These are phyloP conservation scores for Drosophila tsacasi DNA, from an alignment of 1,140 invertebrate genomes.

Conservation along the genomic window DNA sequence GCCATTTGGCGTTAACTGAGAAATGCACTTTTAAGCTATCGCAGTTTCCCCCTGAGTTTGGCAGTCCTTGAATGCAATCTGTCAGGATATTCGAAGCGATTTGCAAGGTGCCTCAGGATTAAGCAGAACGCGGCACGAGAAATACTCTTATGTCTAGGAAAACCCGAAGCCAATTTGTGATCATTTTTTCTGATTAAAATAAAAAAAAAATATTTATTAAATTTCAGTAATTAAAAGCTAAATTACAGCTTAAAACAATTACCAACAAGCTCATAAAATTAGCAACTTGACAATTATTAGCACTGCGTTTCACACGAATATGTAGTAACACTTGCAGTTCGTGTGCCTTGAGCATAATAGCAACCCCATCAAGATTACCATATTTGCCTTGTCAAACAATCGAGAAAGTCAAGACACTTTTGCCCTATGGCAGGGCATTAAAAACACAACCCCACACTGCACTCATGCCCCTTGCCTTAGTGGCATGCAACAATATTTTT, in stretches of 20 bases:
- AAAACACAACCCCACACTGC: slow-evolving; percentile 19
- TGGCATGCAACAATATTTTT: slow-evolving; percentile 46
- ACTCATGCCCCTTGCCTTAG: background rate
- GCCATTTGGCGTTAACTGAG: slow-evolving; percentile 76
- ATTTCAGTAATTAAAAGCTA: slow-evolving; percentile 2
- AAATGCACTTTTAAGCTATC: slow-evolving; percentile 79
- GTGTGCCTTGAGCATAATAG: background rate
- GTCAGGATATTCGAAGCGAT: slow-evolving; percentile 64
- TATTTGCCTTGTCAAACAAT: slow-evolving; percentile 36
- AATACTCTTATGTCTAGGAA: slow-evolving; percentile 9
- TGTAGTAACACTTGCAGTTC: background rate
- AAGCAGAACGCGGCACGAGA: background rate
- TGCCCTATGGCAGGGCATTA: slow-evolving; percentile 28
- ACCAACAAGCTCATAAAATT: slow-evolving; percentile 1
- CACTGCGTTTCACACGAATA: slow-evolving; percentile 7
- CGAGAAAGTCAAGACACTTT: slow-evolving; percentile 38
- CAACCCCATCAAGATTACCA: slow-evolving; percentile 22
- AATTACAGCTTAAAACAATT: slow-evolving; percentile 11
- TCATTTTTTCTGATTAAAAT: too few species aligned
- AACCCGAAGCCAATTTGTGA: background rate
- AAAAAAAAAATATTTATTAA: background rate
- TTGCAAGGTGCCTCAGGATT: slow-evolving; percentile 12
- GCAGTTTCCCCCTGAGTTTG: slow-evolving; percentile 20
- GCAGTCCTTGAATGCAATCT: slow-evolving; percentile 65
- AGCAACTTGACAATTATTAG: background rate